Evolutionary conservation across 2,113 vertebrate species (phyloP).

Genomic region (Epinephelus moara): DNA sequence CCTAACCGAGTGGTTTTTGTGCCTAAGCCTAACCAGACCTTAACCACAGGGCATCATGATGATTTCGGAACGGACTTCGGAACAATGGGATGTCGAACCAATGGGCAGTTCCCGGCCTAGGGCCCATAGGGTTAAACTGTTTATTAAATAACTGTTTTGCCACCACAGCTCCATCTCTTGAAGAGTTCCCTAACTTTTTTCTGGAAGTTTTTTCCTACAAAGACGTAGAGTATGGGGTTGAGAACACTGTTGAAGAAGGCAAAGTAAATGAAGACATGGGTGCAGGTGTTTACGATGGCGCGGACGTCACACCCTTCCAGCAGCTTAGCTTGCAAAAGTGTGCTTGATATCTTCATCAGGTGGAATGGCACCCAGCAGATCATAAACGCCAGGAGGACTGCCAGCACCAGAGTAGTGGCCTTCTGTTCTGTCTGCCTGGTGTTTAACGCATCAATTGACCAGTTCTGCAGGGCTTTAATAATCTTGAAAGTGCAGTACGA

Average conservation of each 20-base stretch:
- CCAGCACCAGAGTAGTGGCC: slow-evolving; percentile 88
- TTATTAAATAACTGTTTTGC: no score
- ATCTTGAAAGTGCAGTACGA: slow-evolving; percentile 86
- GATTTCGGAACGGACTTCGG: no score
- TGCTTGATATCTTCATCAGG: slow-evolving; percentile 78
- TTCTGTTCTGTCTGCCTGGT: slow-evolving; percentile 84
- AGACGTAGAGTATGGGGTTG: slow-evolving; percentile 92
- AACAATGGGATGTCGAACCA: no score
- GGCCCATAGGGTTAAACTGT: no score
- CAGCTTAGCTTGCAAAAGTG: background rate
- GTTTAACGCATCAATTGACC: slow-evolving; percentile 76
- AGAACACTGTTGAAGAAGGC: slow-evolving; percentile 92
- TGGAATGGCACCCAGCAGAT: slow-evolving; percentile 92
- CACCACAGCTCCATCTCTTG: background rate
- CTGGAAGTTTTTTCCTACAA: slow-evolving; percentile 92
- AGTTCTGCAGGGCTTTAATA: slow-evolving; percentile 79
- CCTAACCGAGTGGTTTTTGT: no score
- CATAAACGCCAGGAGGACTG: slow-evolving; percentile 89
- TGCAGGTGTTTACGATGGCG: slow-evolving; percentile 30
- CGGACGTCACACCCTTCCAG: slow-evolving; percentile 62
- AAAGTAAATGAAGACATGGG: slow-evolving; percentile 79
- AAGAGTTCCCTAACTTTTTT: slow-evolving; percentile 85
- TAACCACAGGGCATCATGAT: no score
- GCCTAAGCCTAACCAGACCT: no score
- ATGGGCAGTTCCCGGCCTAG: no score